Base-by-base conservation (phyloP, 1,140 invertebrate species). In the Helicorthomorpha holstii region DNA sequence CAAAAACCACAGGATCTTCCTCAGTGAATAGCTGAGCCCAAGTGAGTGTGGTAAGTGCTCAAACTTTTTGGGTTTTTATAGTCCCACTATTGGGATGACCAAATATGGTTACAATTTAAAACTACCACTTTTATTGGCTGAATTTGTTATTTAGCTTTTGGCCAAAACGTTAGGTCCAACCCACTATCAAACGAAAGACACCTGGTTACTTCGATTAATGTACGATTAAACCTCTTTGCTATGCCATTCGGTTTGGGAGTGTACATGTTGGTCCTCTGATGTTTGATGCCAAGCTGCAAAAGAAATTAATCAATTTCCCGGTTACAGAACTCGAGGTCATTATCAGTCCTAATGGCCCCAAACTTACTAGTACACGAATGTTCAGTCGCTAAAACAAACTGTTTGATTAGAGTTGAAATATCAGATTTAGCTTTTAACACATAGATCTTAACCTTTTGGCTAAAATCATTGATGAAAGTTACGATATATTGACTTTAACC, bases 131-230 rank as follows among this genome's bases (percentile, higher is more conserved):
- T n/a, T n/a, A n/a, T n/a, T n/a, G n/a, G n/a, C n/a, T n/a, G n/a
- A n/a, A n/a, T n/a, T n/a, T n/a, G n/a, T n/a, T n/a, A n/a, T n/a
- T n/a, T n/a, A 34, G 29, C 29, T 34, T 34, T 16, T 16, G 29
- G 29, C 29, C 29, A 34, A 34, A 34, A 34, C 29, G 16, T 34
- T 16, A 16, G 29, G 16, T 16, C 29, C 29, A 34, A 34, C 7
- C 29, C 29, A 34, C 29, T 34, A 16, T 34, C 29, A 16, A 34
- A 34, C 7, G 16, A 16, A 16, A 34, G 29, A 16, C 53, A 45
- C 24, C 55, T 49, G n/a, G 51, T 48, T 16, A 16, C 43, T 42
- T 57, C 56, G 3, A 57, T 34, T 27, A 54, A 29, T 10, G 50
- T 54, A 2, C 53, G 27, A 27, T 54, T 54, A 21, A 22, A 22